A percentile compares a stretch with the other conserved stretches of the same genome.
Conservation (phyloP, 1,140 invertebrate species). For the Diabrotica undecimpunctata region DNA sequence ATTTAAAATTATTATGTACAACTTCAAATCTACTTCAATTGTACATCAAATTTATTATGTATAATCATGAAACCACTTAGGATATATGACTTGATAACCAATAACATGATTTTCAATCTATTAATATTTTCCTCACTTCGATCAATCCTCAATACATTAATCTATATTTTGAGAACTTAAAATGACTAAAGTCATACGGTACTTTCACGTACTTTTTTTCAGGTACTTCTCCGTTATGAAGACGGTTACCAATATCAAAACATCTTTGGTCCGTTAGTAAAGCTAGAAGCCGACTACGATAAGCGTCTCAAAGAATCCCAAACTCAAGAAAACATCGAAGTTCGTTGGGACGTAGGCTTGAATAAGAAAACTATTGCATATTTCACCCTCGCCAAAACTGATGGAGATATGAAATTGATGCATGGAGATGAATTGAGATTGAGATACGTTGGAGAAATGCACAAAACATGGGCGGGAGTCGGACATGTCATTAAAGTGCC, state of each 20-base stretch:
- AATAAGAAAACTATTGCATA: constrained; percentile 98
- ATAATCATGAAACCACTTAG: no score
- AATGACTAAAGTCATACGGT: no score
- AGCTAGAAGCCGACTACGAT: constrained; percentile 98
- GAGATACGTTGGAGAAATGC: constrained; percentile 89
- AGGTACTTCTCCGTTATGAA: constrained; percentile 71
- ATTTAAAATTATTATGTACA: no score
- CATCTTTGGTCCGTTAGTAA: constrained; percentile 95
- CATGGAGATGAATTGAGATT: constrained; percentile 96
- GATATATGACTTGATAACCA: no score
- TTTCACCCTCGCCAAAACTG: constrained; percentile 96
- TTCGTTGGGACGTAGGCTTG: constrained; percentile 96
- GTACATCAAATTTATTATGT: no score
- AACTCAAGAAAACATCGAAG: constrained; percentile 97
- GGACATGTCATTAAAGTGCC: constrained; percentile 98
- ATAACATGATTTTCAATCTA: no score
- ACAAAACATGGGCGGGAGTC: constrained; percentile 91
- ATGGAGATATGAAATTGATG: constrained; percentile 99
- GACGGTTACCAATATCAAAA: constrained; percentile 99
- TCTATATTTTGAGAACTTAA: no score
- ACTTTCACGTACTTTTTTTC: background rate
- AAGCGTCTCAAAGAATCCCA: constrained; percentile 97
- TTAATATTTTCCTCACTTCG: no score
- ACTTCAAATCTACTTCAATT: no score
- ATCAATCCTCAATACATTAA: no score